phyloP scores from a whole-genome alignment of 2,888 invertebrate species.

The Drosophila bunnanda region DNA sequence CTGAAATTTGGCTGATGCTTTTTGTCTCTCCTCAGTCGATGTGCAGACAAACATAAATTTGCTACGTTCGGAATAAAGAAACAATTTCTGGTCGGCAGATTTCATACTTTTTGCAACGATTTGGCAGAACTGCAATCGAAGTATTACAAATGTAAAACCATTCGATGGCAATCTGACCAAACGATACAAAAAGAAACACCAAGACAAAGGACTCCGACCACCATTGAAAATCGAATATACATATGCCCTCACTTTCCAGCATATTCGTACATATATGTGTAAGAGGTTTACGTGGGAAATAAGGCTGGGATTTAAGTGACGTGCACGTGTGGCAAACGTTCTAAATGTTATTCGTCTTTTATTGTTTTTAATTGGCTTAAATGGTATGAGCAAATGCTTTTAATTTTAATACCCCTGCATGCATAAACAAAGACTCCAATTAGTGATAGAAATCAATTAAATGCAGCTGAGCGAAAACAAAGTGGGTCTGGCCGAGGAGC shows the following conservation, averaged over 20 bases:
- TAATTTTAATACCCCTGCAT: conserved; percentile 46
- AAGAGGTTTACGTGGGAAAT: conserved; percentile 4
- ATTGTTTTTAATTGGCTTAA: conserved; percentile 38
- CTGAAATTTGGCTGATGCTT: conserved; percentile 64
- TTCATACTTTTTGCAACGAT: conserved; percentile 50
- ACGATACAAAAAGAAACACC: neutral
- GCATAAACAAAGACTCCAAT: conserved; percentile 49
- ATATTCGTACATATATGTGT: neutral
- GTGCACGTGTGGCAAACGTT: conserved; percentile 27
- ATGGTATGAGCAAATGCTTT: conserved; percentile 47
- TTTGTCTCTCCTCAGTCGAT: conserved; percentile 54
- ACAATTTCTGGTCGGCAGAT: conserved; percentile 60
- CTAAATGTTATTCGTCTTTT: conserved; percentile 17
- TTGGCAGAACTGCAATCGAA: conserved; percentile 60
- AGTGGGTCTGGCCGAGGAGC: neutral
- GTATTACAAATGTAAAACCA: conserved; percentile 69
- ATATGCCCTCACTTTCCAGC: neutral
- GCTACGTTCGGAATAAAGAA: conserved; percentile 58
- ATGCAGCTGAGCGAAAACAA: conserved; percentile 35
- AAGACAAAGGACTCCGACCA: conserved; percentile 4
- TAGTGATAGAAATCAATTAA: conserved; percentile 49
- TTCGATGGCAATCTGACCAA: conserved; percentile 55
- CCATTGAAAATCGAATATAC: conserved; percentile 1
- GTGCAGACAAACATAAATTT: conserved; percentile 55
- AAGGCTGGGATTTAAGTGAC: conserved; percentile 1